Evolutionary conservation across 1,140 invertebrate species (phyloP).

Genomic region (Drosophila mauritiana): DNA sequence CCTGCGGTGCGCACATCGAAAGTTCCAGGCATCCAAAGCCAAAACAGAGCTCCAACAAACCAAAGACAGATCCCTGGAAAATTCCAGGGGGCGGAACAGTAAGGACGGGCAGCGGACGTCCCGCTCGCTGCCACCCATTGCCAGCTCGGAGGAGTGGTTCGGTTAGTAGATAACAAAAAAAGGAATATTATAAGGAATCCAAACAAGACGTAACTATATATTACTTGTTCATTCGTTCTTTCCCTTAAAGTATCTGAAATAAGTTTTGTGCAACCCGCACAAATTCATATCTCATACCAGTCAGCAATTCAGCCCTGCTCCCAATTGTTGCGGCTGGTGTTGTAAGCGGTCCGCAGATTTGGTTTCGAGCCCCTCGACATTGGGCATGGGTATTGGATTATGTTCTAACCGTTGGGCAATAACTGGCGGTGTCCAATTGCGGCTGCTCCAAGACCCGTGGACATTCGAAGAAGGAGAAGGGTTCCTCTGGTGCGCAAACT

Average conservation of each 20-base stretch:
- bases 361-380: slow-evolving; percentile 33
- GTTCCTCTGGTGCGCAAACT: not conserved
- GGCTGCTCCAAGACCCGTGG: not conserved
- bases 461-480: slow-evolving; percentile 31
- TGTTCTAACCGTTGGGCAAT: slow-evolving; percentile 43
- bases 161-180: slow-evolving; percentile 72
- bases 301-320: slow-evolving; percentile 35
- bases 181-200: not conserved
- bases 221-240: too few relatives aligned
- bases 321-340: slow-evolving; percentile 30
- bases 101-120: slow-evolving; percentile 16
- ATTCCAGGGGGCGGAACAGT: slow-evolving; percentile 16
- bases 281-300: slow-evolving; percentile 4
- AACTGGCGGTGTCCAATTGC: slow-evolving; percentile 28
- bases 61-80: slow-evolving; percentile 53
- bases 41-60: slow-evolving; percentile 32
- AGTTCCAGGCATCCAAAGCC: slow-evolving; percentile 55
- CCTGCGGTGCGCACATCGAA: slow-evolving; percentile 63
- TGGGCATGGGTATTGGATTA: slow-evolving; percentile 41
- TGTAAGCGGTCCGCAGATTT: slow-evolving; percentile 32
- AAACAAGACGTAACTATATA: too few relatives aligned
- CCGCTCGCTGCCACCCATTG: slow-evolving; percentile 55
- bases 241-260: not conserved
- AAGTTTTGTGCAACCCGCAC: slow-evolving; percentile 16
- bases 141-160: slow-evolving; percentile 72